Evolutionary conservation across 1,140 invertebrate species (phyloP).

Genomic region (Orius insidiosus): DNA sequence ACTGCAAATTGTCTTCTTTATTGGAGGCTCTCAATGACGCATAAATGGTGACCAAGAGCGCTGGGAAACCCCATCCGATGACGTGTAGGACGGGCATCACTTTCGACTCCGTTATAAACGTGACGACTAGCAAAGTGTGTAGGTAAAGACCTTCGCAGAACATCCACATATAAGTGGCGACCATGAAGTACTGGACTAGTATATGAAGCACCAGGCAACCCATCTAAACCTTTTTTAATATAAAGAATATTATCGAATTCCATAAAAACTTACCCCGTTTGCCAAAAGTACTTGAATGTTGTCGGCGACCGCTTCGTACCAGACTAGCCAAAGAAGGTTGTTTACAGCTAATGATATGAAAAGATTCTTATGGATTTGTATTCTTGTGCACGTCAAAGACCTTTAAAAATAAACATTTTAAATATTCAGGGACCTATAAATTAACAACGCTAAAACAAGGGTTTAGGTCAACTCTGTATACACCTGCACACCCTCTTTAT

Average conservation of each 20-base stretch:
- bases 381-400: conserved; percentile 57
- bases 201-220: conserved; percentile 22
- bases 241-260: neutral
- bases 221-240: conserved; percentile 12
- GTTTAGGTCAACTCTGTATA: neutral
- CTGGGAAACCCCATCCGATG: conserved; percentile 46
- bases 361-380: conserved; percentile 83
- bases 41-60: conserved; percentile 19
- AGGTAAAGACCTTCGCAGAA: conserved; percentile 69
- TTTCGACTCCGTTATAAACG: conserved; percentile 45
- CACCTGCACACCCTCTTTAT: neutral
- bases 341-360: conserved; percentile 81
- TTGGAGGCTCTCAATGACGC: conserved; percentile 16
- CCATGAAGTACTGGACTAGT: conserved; percentile 43
- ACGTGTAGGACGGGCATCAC: conserved; percentile 47
- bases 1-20: conserved; percentile 19
- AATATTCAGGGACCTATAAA: conserved; percentile 1
- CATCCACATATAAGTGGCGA: conserved; percentile 68
- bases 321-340: conserved; percentile 42
- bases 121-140: conserved; percentile 57
- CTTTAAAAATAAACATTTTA: conserved; percentile 23
- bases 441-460: neutral
- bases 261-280: conserved; percentile 27
- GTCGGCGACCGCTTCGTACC: conserved; percentile 32
- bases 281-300: conserved; percentile 24